A percentile compares a stretch with the other conserved stretches of the same genome.
These are phyloP conservation scores for Myiotriccus ornatus DNA, from an alignment of 2,797 vertebrate genomes.

Conservation along the genomic window DNA sequence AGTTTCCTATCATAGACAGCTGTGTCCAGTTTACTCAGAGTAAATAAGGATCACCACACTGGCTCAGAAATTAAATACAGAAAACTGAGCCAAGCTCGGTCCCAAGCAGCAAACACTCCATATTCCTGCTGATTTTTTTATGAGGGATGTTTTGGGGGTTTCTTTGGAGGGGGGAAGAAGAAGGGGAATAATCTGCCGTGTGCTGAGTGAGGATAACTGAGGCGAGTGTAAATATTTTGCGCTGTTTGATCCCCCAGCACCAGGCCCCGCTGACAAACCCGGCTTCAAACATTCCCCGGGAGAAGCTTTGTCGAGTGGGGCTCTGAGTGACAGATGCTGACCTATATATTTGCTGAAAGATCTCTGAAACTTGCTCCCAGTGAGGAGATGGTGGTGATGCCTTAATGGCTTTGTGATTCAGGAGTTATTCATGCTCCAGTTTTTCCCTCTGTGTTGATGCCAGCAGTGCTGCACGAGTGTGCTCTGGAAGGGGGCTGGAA, in stretches of 20 bases:
- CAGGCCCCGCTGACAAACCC: neutral
- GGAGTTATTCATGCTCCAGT: constrained; percentile 67
- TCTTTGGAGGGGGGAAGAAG: neutral
- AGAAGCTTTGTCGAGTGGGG: neutral
- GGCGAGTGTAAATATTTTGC: neutral
- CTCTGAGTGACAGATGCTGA: constrained; percentile 56
- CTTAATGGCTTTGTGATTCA: constrained; percentile 65
- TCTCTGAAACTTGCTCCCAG: constrained; percentile 49
- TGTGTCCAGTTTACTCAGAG: neutral
- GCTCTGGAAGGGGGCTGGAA: neutral
- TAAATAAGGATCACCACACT: neutral
- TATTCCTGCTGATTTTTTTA: neutral
- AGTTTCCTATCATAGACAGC: neutral
- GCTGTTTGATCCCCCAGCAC: neutral
- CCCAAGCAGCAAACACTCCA: neutral
- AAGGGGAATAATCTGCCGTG: neutral
- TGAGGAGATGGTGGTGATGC: constrained; percentile 31
- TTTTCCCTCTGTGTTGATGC: constrained; percentile 33
- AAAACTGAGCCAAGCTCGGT: neutral
- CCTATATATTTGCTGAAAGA: constrained; percentile 52
- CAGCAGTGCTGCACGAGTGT: neutral
- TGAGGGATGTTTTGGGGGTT: too few species aligned
- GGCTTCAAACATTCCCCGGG: neutral
- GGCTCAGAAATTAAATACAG: neutral
- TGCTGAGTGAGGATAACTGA: neutral